Evolutionary conservation across 2,888 invertebrate species (phyloP).

Genomic region (Polyommatus iphigenia): DNA sequence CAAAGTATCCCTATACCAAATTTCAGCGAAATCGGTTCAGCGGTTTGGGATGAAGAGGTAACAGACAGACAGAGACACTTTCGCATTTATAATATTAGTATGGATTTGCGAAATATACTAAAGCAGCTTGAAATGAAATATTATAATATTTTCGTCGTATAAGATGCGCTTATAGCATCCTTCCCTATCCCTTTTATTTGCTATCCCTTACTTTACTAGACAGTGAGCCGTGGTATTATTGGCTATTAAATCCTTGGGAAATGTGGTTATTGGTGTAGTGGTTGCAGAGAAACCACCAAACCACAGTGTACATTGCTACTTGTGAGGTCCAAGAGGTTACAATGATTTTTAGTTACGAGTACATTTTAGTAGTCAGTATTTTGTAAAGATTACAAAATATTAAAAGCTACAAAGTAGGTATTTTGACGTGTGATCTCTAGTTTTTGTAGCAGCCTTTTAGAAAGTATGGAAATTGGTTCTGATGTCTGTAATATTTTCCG

Average conservation of each 20-base stretch:
- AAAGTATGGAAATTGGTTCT: too few species aligned
- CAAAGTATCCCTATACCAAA: too few species aligned
- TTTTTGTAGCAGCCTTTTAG: too few species aligned
- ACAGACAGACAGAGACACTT: too few species aligned
- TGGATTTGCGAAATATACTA: too few species aligned
- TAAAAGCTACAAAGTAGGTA: not conserved
- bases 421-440: not conserved
- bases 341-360: not conserved
- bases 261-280: not conserved
- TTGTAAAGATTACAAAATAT: not conserved
- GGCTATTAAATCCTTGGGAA: slow-evolving; percentile 5
- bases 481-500: too few species aligned
- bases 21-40: too few species aligned
- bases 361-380: not conserved
- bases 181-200: not conserved
- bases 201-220: not conserved
- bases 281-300: not conserved
- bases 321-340: not conserved
- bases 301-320: not conserved
- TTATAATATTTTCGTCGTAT: too few species aligned
- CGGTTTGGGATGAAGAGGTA: too few species aligned
- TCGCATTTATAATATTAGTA: too few species aligned
- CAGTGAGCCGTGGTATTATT: not conserved
- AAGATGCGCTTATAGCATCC: too few species aligned
- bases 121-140: too few species aligned